These are phyloP conservation scores for Sinodicranocentrus sp. DNA, from an alignment of 2,888 invertebrate genomes.

Conservation along the genomic window DNA sequence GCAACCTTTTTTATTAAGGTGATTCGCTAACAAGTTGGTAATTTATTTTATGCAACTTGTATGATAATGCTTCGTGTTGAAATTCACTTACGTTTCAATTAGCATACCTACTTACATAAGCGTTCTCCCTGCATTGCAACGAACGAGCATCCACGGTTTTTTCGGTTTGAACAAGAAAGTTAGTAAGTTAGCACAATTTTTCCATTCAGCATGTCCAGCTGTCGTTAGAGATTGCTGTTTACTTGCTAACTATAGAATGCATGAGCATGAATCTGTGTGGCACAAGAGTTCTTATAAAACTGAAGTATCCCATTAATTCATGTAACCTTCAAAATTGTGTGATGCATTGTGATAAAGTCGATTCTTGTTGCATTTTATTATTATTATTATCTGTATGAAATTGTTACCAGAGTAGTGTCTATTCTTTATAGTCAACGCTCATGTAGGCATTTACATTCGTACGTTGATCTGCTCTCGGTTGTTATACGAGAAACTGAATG, in stretches of 20 bases:
- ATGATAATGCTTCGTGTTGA: conserved; percentile 18
- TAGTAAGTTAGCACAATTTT: conserved; percentile 14
- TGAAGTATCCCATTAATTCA: conserved; percentile 14
- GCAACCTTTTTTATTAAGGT: conserved; percentile 4
- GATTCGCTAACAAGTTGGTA: conserved; percentile 47
- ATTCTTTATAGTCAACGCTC: no score
- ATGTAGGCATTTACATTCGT: not conserved
- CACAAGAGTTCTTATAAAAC: conserved; percentile 7
- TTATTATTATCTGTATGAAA: not conserved
- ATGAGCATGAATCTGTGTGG: conserved; percentile 37
- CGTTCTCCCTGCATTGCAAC: not conserved
- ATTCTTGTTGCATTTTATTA: conserved; percentile 3
- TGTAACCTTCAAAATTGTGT: conserved; percentile 43
- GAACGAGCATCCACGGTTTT: not conserved
- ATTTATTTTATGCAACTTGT: conserved; percentile 40
- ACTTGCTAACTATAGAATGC: conserved; percentile 6
- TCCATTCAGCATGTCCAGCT: conserved; percentile 13
- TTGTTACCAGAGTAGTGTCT: conserved; percentile 1
- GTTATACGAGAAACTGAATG: not conserved
- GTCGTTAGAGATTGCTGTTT: conserved; percentile 5
- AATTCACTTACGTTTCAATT: conserved; percentile 15
- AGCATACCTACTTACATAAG: no score
- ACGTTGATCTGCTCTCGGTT: conserved; percentile 10
- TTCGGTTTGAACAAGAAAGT: not conserved
- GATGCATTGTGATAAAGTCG: conserved; percentile 15